Conservation (phyloP, 53 echinoderm and acorn worm species). For the Astropecten irregularis region DNA sequence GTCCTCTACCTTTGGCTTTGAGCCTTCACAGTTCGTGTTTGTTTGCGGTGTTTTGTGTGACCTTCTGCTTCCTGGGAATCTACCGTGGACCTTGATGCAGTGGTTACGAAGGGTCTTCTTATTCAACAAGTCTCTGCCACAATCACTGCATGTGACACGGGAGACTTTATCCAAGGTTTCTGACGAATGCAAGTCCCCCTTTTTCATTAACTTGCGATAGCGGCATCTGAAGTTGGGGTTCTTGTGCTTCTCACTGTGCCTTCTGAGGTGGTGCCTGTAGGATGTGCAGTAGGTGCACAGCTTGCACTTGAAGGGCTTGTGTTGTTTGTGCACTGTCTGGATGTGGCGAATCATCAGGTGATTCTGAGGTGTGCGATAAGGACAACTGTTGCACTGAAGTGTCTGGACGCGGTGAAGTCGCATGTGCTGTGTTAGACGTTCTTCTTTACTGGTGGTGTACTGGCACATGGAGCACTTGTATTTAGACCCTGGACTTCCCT, state of each 20-base stretch:
- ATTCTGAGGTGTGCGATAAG: slow-evolving; percentile 80
- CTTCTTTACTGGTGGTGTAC: slow-evolving; percentile 60
- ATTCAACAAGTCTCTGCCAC: slow-evolving; percentile 64
- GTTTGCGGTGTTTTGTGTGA: no score
- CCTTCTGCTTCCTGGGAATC: background rate
- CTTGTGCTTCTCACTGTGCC: slow-evolving; percentile 81
- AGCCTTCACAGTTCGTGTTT: no score
- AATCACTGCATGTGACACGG: slow-evolving; percentile 49
- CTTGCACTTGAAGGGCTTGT: slow-evolving; percentile 82
- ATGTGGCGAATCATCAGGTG: slow-evolving; percentile 86
- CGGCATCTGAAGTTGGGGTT: slow-evolving; percentile 69
- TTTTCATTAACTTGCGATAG: slow-evolving; percentile 57
- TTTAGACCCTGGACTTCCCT: background rate
- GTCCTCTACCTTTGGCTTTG: background rate
- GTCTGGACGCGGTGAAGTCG: slow-evolving; percentile 72
- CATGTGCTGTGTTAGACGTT: slow-evolving; percentile 70
- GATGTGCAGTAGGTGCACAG: slow-evolving; percentile 79
- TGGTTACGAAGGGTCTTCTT: slow-evolving; percentile 71
- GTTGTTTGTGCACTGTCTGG: slow-evolving; percentile 87
- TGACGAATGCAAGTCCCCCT: slow-evolving; percentile 23
- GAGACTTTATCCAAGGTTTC: background rate
- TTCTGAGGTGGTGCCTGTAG: slow-evolving; percentile 84
- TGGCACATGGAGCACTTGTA: slow-evolving; percentile 67
- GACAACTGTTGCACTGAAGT: slow-evolving; percentile 78
- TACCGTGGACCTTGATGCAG: slow-evolving; percentile 49